These are phyloP conservation scores for Rhinichthys klamathensis DNA, from an alignment of 2,113 vertebrate genomes.

Conservation along the genomic window DNA sequence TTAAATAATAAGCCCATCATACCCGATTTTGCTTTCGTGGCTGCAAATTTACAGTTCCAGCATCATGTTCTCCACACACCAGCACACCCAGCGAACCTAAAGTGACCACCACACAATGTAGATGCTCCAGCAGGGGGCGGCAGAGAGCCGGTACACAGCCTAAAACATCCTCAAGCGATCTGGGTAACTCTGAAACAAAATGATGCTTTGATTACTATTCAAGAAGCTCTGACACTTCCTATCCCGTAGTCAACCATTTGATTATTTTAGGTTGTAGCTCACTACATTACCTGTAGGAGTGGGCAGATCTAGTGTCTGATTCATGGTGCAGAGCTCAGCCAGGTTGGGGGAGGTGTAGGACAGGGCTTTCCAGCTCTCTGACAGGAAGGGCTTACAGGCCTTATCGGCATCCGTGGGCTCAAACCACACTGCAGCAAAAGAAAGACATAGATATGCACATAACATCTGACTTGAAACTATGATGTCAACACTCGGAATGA, in stretches of 20 bases:
- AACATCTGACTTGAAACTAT: constrained; percentile 19
- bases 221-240: background rate
- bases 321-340: constrained; percentile 84
- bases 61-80: constrained; percentile 78
- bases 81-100: constrained; percentile 80
- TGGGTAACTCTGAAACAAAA: constrained; percentile 71
- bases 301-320: constrained; percentile 76
- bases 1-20: constrained; percentile 22
- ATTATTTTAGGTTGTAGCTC: background rate
- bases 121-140: constrained; percentile 83
- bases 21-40: constrained; percentile 71
- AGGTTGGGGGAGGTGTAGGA: constrained; percentile 86
- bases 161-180: constrained; percentile 74
- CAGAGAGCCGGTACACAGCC: constrained; percentile 74
- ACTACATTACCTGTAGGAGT: constrained; percentile 79
- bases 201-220: background rate
- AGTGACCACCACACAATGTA: constrained; percentile 84
- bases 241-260: background rate
- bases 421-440: constrained; percentile 83
- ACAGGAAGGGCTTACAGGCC: constrained; percentile 86
- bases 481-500: background rate
- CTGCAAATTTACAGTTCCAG: constrained; percentile 72
- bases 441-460: background rate
- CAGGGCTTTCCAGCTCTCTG: constrained; percentile 86
- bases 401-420: constrained; percentile 88